Percentiles rank a stretch among this genome's conserved stretches.
phyloP scores from a whole-genome alignment of 2,113 vertebrate genomes.

The Lophotis ruficrista region DNA sequence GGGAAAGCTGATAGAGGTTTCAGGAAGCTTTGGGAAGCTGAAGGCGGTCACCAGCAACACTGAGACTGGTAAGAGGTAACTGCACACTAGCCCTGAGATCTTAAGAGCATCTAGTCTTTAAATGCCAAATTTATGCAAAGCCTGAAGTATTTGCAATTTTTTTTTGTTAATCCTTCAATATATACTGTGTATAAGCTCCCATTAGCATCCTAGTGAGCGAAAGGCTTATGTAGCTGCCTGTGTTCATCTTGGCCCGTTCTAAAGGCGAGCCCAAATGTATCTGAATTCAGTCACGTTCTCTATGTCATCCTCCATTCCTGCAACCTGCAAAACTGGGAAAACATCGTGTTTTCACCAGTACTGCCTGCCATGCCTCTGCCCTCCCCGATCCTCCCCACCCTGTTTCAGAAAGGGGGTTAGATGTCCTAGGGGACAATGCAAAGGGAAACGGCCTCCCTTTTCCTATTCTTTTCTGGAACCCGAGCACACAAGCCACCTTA shows the following conservation, averaged over 20 bases:
- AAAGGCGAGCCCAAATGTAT: neutral
- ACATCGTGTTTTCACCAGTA: fast-evolving
- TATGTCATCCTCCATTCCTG: neutral
- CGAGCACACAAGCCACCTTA: fast-evolving
- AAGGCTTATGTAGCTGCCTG: too few relatives aligned
- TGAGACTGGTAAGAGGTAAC: neutral
- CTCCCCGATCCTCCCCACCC: neutral
- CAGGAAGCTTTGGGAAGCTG: neutral
- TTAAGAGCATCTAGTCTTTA: neutral
- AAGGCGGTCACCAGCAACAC: neutral
- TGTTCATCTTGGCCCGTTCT: neutral
- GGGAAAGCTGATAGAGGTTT: neutral
- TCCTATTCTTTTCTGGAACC: too few relatives aligned
- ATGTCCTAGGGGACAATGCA: fast-evolving
- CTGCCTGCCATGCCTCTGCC: neutral
- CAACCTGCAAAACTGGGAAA: too few relatives aligned
- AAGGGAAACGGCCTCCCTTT: neutral
- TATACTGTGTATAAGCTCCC: neutral
- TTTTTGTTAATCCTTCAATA: neutral
- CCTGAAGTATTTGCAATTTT: neutral
- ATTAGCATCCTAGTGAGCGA: neutral
- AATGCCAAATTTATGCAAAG: neutral
- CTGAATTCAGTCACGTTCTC: neutral
- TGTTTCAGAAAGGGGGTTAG: too few relatives aligned
- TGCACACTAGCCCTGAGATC: neutral